Evolutionary conservation across 30 jellyfish, hydroid and myxozoan genomes (phyloP).

Genomic region (Cassiopea andromeda): DNA sequence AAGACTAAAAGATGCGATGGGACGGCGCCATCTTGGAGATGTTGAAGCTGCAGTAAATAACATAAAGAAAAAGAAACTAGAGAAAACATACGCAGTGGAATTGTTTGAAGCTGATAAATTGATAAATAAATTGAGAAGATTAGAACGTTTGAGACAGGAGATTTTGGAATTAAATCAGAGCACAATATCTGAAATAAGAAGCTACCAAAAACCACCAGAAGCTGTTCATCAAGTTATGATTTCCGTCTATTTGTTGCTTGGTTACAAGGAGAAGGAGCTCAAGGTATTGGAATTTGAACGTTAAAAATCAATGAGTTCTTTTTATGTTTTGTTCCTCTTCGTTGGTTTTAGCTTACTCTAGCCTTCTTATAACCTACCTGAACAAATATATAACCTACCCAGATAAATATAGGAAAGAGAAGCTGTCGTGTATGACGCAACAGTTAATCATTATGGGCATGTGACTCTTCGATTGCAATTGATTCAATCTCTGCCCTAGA

Average conservation of each 20-base stretch:
- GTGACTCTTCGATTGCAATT: no score
- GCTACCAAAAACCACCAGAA: slow-evolving; percentile 89
- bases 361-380: no score
- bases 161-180: slow-evolving; percentile 87
- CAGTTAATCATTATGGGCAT: no score
- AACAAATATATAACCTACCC: no score
- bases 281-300: slow-evolving; percentile 48
- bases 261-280: slow-evolving; percentile 89
- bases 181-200: slow-evolving; percentile 89
- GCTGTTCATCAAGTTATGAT: slow-evolving; percentile 94
- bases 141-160: slow-evolving; percentile 84
- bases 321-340: neutral
- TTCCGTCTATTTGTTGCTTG: slow-evolving; percentile 82
- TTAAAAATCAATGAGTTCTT: neutral
- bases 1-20: slow-evolving; percentile 85
- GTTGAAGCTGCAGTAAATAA: slow-evolving; percentile 75
- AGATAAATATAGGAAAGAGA: no score
- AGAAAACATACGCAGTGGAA: slow-evolving; percentile 72
- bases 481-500: no score
- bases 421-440: no score
- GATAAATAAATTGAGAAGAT: slow-evolving; percentile 65
- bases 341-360: neutral
- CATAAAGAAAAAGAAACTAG: slow-evolving; percentile 73
- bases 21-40: slow-evolving; percentile 81
- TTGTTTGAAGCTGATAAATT: slow-evolving; percentile 83